Base-by-base conservation (phyloP, 2,888 invertebrate genomes). In the Spodoptera littoralis region DNA sequence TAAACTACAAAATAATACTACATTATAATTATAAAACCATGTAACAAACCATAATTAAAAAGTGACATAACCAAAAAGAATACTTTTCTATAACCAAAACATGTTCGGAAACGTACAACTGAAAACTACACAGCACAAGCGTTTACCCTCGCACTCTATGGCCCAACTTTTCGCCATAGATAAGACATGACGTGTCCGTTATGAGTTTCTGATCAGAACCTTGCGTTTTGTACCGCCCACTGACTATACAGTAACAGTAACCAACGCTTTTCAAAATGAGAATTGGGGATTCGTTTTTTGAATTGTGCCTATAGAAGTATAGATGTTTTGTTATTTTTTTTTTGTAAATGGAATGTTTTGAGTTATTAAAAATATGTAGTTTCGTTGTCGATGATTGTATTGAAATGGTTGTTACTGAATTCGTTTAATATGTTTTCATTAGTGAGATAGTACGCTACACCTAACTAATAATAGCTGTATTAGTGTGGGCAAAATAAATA, bases 141-240 rank as follows among this genome's bases (percentile, higher is more conserved):
- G 45, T 46, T 59, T 60, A 27, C 49, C 67, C 65, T 60, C 65
- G 50, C 47, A 63, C 64, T 80, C 57, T 68, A 70, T 89, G 85
- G 88, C 88, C 84, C 82, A 76, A 87, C 86, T 81, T 84, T 83
- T 80, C 80, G 70, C 82, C 79, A 73, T 83, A 84, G 92, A 93
- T 93, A 93, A 93, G 91, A 92, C 90, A 85, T 92, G 88, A 87
- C 90, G 92, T 90, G 91, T 86, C 87, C 81, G 89, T 91, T 90
- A 91, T 90, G 91, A 90, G 89, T 89, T 91, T 87, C 89, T 87
- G 90, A 91, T 92, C 92, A 87, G 77, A 83, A 76, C 88, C 85
- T 88, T 87, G 85, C 76, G 81, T 82, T 79, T 73, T 77, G 74
- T 76, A 82, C 85, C 87, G 84, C 87, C 87, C 83, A 81, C 75